These are phyloP conservation scores for Porites rus DNA, from an alignment of 92 coral and sea anemone genomes.

Conservation along the genomic window DNA sequence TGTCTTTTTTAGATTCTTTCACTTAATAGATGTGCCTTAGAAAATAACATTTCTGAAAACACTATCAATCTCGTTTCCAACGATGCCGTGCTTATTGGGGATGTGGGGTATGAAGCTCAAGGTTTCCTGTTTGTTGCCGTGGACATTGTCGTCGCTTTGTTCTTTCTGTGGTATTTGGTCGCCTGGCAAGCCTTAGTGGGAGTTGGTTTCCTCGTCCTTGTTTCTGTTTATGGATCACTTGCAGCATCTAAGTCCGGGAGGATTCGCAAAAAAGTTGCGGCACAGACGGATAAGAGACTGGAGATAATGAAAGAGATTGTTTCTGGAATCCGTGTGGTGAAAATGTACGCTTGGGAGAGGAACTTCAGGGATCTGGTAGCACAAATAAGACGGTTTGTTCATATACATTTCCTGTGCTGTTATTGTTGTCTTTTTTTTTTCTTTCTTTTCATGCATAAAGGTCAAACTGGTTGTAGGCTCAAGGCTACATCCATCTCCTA, in stretches of 20 bases:
- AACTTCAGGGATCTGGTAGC: slow-evolving; percentile 31
- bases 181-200: slow-evolving; percentile 21
- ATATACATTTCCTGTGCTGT: neutral
- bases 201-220: slow-evolving; percentile 5
- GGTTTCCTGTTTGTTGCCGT: slow-evolving; percentile 1
- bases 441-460: neutral
- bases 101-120: neutral
- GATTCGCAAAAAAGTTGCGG: neutral
- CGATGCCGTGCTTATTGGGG: neutral
- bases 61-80: slow-evolving; percentile 21
- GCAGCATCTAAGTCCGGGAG: neutral
- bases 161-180: slow-evolving; percentile 1
- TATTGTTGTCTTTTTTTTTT: too few relatives aligned
- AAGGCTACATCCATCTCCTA: too few relatives aligned
- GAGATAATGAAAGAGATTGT: slow-evolving; percentile 14
- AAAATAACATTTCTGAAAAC: slow-evolving; percentile 13
- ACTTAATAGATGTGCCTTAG: slow-evolving; percentile 9
- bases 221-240: neutral
- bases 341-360: slow-evolving; percentile 39
- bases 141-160: slow-evolving; percentile 1
- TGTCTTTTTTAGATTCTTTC: neutral
- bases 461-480: too few relatives aligned
- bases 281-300: slow-evolving; percentile 12
- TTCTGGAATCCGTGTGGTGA: slow-evolving; percentile 29
- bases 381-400: slow-evolving; percentile 18